These are phyloP conservation scores for Pseudococcus viburni DNA, from an alignment of 2,888 invertebrate species.

Conservation along the genomic window DNA sequence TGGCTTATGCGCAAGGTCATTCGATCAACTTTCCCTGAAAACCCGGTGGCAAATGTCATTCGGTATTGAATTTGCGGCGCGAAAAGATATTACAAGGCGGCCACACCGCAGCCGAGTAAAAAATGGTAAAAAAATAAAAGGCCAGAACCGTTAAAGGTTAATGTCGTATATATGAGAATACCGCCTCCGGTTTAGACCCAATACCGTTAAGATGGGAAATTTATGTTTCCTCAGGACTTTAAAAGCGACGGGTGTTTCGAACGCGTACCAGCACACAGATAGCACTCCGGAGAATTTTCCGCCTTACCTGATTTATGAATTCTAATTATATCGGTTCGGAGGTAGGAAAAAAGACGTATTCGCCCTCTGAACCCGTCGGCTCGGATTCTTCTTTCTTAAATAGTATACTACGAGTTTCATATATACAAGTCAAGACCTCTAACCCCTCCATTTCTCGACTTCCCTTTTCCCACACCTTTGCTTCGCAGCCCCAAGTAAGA, in stretches of 20 bases:
- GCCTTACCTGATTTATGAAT: conserved; percentile 65
- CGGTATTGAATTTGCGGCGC: conserved; percentile 21
- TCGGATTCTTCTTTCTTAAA: background rate
- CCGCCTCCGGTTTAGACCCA: background rate
- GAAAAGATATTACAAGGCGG: background rate
- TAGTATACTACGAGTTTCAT: background rate
- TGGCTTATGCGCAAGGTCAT: background rate
- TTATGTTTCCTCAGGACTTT: conserved; percentile 49
- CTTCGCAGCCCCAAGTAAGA: background rate
- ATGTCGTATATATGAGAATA: conserved; percentile 46
- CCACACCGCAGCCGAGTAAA: background rate
- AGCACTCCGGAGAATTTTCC: conserved; percentile 64
- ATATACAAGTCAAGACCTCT: background rate
- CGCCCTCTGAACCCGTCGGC: background rate
- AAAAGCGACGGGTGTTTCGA: conserved; percentile 59
- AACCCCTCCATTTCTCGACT: background rate
- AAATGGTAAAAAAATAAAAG: background rate
- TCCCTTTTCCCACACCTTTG: background rate
- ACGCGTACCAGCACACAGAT: conserved; percentile 24
- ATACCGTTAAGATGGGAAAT: conserved; percentile 62
- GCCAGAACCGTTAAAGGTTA: conserved; percentile 52
- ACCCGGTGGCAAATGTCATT: conserved; percentile 1
- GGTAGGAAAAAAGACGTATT: conserved; percentile 57
- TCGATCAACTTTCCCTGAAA: background rate
- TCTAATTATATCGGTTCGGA: conserved; percentile 62